Evolutionary conservation across 2,888 invertebrate genomes (phyloP), one percentile per base, ranked within the genome.

Genomic region (Pseudococcus longispinus): DNA sequence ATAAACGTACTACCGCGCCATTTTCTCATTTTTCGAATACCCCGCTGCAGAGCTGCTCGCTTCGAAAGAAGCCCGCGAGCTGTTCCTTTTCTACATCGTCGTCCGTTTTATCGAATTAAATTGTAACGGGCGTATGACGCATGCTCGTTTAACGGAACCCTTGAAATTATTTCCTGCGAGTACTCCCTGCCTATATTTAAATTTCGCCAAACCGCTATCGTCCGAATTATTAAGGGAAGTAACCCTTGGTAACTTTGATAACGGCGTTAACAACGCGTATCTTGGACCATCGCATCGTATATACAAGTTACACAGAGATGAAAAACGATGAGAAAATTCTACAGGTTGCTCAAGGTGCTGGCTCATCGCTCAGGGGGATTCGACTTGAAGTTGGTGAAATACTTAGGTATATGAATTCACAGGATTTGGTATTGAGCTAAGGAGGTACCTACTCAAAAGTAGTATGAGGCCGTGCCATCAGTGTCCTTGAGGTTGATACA

Each of bases 181-280:
- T 32, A 5, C 37, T 32, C 60, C 74, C 85, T 74, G 37, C 65
- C 85, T 42, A 70, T 44, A 26, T 55, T 84, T 84, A 84, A 84
- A 84, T 84, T 84, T 84, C 42, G 84, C 60, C n/a, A 77, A 86
- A 86, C 86, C 86, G 80, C 86, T 86, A 86, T 86, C 86, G 86
- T 86, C 86, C 74, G 86, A 86, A 86, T 86, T 86, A 86, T 51
- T 46, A 86, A 44, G 86, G 55, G 55, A 86, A 86, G 80, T 80
- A 86, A 86, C 86, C 86, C 86, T 86, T 86, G 37, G 80, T 46
- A 65, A 44, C 42, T 65, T 85, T 85, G 85, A 85, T 85, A 74
- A 85, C 85, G 77, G 74, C 80, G 80, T 86, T 80, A 86, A 86
- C 86, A 26, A 86, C 77, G 37, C 77, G 44, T 80, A 42, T 8